Evolutionary conservation across 1,140 invertebrate species (phyloP), one percentile per base, ranked within the genome.

Genomic region (Tetragonula clypearis): DNA sequence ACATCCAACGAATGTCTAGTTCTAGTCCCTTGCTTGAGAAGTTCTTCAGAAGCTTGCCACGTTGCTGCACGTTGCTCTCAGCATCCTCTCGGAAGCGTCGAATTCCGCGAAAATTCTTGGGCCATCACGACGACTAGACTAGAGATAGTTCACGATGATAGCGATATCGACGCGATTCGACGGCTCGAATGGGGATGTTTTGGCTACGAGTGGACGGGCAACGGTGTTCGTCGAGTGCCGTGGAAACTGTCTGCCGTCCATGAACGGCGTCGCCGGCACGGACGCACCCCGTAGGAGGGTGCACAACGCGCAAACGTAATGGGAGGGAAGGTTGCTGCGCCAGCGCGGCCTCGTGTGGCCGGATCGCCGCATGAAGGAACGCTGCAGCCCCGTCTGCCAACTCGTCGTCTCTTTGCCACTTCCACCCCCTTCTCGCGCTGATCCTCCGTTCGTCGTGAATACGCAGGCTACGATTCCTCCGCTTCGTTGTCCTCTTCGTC

Each of bases 251-350:
- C 76, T 74, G 53, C 79, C 85, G 77, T 86, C 85, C 83, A 82
- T 82, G 85, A 77, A 82, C 41, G 86, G 66, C 68, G 84, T 87
- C 65, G 74, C 88, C 89, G 89, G 86, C 80, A 71, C 86, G 89
- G 89, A 84, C 89, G 89, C 89, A 90, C 89, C 89, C 89, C 88
- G 88, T 90, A 79, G 80, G 76, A 65, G 79, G 56, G 60, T 60
- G 69, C 60, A 60, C 26, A 90, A 26, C 77, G 80, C 89, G 88
- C 89, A 90, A 62, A 79, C 87, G 83, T 75, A 21, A 35, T 56
- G 21, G 17, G 5, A n/a, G 19, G 53, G 56, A 9, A 41, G 17
- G 11, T 1, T 4, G 12, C 1, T 3, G 80, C 89, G 89, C 86
- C 60, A 75, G 86, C 79, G 86, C 82, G 17, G 55, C 84, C 66